phyloP scores from a whole-genome alignment of 2,797 vertebrate genomes.

The Rhinichthys osculus region DNA sequence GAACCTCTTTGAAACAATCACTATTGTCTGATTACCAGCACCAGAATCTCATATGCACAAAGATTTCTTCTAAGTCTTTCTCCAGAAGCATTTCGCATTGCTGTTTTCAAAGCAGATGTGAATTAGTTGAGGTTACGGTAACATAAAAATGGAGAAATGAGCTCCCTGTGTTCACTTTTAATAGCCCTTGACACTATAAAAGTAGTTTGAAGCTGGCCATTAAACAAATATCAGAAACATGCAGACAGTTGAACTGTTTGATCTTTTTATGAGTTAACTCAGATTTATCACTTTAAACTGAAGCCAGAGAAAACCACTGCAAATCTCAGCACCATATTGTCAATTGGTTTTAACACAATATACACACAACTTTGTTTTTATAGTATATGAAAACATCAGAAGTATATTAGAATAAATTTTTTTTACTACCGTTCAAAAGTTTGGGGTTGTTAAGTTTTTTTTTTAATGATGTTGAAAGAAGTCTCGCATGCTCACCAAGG shows the following conservation, averaged over 20 bases:
- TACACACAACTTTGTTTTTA: not conserved
- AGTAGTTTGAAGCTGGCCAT: not conserved
- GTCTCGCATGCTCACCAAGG: not conserved
- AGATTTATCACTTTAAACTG: not conserved
- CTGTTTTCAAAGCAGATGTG: not conserved
- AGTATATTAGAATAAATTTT: not conserved
- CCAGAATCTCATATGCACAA: not conserved
- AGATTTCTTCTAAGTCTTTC: not conserved
- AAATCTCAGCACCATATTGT: not conserved
- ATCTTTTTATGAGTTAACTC: conserved; percentile 15
- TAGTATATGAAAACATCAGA: not conserved
- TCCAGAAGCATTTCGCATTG: not conserved
- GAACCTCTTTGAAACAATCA: conserved; percentile 37
- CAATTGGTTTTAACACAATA: conserved; percentile 3
- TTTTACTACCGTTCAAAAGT: not conserved
- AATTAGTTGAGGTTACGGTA: not conserved
- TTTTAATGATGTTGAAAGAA: not conserved
- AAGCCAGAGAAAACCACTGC: not conserved
- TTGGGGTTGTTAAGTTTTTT: not conserved
- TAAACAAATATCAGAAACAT: conserved; percentile 17
- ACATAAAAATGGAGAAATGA: conserved; percentile 1
- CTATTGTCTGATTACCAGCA: not conserved
- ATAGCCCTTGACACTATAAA: not conserved
- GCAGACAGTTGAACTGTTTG: not conserved
- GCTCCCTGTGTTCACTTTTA: not conserved